Evolutionary conservation across 2,113 vertebrate genomes (phyloP).

Genomic region (Crocuta crocuta): DNA sequence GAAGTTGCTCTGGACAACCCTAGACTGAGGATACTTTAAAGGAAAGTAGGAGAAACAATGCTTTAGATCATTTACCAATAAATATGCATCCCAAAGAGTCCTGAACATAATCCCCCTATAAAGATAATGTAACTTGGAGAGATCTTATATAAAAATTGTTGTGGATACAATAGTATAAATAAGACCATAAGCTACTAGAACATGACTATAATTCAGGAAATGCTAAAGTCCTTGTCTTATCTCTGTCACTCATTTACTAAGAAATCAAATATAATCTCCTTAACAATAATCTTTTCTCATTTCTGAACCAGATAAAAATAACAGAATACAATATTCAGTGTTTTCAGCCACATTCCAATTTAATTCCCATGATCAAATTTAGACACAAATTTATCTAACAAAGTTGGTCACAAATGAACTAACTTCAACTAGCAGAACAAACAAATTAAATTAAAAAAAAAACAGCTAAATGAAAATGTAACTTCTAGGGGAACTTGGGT

Average conservation of each 20-base stretch:
- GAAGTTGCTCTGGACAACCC: slow-evolving; percentile 18
- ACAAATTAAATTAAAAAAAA: neutral
- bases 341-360: slow-evolving; percentile 54
- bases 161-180: neutral
- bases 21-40: neutral
- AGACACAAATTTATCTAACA: slow-evolving; percentile 43
- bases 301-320: slow-evolving; percentile 62
- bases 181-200: slow-evolving; percentile 11
- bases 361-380: slow-evolving; percentile 54
- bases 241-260: slow-evolving; percentile 64
- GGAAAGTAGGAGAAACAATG: neutral
- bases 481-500: no score
- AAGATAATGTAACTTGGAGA: slow-evolving; percentile 20
- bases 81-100: neutral
- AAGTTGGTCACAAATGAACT: slow-evolving; percentile 30
- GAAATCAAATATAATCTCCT: slow-evolving; percentile 63
- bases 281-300: slow-evolving; percentile 19
- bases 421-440: slow-evolving; percentile 39
- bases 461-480: neutral
- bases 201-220: slow-evolving; percentile 54
- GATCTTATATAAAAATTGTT: slow-evolving; percentile 23
- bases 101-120: neutral
- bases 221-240: slow-evolving; percentile 63
- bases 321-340: neutral
- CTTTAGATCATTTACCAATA: slow-evolving; percentile 39